Percentiles rank a stretch among this genome's conserved stretches.
phyloP scores from a whole-genome alignment of 2,113 vertebrate species.

The Hystrix cristata region DNA sequence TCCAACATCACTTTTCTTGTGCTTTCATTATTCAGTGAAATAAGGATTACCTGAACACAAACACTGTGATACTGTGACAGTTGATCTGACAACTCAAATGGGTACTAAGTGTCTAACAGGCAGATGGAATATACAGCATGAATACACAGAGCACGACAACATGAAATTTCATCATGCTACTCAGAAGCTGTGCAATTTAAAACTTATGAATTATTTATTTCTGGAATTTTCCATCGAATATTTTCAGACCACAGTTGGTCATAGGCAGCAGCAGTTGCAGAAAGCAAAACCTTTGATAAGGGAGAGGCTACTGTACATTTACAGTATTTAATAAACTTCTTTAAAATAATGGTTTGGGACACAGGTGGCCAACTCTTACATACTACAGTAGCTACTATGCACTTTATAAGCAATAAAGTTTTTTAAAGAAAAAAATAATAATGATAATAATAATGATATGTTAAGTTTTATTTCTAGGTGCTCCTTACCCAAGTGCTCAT shows the following conservation, averaged over 20 bases:
- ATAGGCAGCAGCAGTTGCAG: neutral
- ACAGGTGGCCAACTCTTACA: neutral
- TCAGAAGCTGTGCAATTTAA: neutral
- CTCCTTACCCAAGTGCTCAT: neutral
- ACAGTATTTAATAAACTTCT: neutral
- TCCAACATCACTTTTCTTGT: neutral
- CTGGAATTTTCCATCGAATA: neutral
- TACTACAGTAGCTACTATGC: neutral
- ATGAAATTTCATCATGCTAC: neutral
- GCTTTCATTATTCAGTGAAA: neutral
- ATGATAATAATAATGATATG: neutral
- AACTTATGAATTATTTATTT: neutral
- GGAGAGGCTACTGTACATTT: neutral
- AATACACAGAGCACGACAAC: neutral
- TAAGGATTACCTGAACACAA: neutral
- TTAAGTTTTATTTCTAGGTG: slow-evolving; percentile 14
- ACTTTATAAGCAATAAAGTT: neutral
- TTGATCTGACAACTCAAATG: neutral
- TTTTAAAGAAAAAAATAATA: neutral
- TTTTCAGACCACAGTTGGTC: neutral
- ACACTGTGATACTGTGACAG: neutral
- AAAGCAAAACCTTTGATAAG: neutral
- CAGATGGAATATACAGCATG: neutral
- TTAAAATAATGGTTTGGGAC: neutral
- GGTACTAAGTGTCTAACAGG: neutral